Base-by-base conservation (phyloP, 1,140 invertebrate species). In the silkworm (Bombyx mori) region DNA sequence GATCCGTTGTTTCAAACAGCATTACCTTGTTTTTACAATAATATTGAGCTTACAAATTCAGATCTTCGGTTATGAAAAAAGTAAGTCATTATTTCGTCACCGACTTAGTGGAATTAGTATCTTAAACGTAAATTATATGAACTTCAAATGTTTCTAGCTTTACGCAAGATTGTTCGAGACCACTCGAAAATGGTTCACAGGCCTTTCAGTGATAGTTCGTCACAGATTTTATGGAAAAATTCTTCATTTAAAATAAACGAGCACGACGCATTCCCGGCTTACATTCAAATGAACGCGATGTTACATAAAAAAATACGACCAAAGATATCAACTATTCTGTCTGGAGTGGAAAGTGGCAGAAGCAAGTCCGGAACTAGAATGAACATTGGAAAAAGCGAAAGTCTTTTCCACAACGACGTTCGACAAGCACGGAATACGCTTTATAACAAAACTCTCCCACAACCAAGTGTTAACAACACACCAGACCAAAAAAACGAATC, bases 101-200 rank as follows among this genome's bases (percentile, higher is more conserved):
- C 4, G 26, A 4, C 4, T 35, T n/a, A n/a, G n/a, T n/a, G n/a
- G n/a, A n/a, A n/a, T n/a, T n/a, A n/a, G n/a, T 35, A 35, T 35
- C 4, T 2, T 4, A 35, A 35, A 35, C 1, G 4, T 4, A 35
- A 35, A 35, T 35, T 4, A 35, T 35, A 35, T 35, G 1, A 35
- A 35, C 26, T 35, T 35, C 26, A 35, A 35, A 35, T 35, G 4
- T 48, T 65, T 65, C 1, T 65, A 85, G 82, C 80, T n/a, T 62
- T 85, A 47, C 66, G 82, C 10, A 85, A 85, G 70, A 85, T 85
- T 43, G 79, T 85, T 9, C 69, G 82, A 35, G 71, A 75, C 52
- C 79, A 82, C 49, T 72, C 75, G 7, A 85, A 85, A 71, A 85
- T 85, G 82, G 70, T 85, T 7, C 77, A 76, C 58, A 72, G 62